phyloP scores from a whole-genome alignment of 2,113 vertebrate species.

The Brachyistius frenatus region DNA sequence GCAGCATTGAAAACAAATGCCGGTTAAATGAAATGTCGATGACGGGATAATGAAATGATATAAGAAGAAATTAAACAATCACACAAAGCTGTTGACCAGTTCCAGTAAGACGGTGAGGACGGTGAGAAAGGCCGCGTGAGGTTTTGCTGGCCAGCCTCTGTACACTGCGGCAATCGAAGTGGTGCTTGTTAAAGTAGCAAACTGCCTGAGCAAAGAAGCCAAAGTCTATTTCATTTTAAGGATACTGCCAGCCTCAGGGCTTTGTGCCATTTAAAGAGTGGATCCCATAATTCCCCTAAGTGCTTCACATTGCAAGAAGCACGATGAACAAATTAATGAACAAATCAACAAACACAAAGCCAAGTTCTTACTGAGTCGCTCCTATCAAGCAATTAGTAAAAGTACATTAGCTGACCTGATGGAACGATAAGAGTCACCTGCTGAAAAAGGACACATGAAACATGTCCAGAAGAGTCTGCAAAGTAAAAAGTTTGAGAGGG shows the following conservation, averaged over 20 bases:
- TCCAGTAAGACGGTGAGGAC: not conserved
- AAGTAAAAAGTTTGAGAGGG: conserved; percentile 57
- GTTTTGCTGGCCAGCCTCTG: conserved; percentile 30
- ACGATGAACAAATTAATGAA: conserved; percentile 69
- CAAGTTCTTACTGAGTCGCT: conserved; percentile 36
- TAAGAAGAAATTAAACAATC: conserved; percentile 1
- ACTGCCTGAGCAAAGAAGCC: conserved; percentile 43
- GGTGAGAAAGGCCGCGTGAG: not conserved
- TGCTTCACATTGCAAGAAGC: conserved; percentile 63
- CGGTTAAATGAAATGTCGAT: not conserved
- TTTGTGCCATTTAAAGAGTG: conserved; percentile 64
- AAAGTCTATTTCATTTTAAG: conserved; percentile 69
- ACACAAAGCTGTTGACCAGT: not conserved
- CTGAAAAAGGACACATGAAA: conserved; percentile 24
- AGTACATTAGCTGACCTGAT: conserved; percentile 52
- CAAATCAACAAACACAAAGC: conserved; percentile 70
- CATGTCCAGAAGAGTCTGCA: not conserved
- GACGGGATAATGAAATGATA: not conserved
- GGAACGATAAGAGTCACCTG: conserved; percentile 3
- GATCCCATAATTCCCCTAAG: conserved; percentile 67
- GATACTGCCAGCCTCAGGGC: conserved; percentile 57
- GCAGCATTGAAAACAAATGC: too few species aligned
- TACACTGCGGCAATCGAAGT: conserved; percentile 58
- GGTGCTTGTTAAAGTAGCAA: conserved; percentile 57
- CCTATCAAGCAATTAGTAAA: conserved; percentile 54